These are phyloP conservation scores for Trogon melanurus DNA, from an alignment of 2,113 vertebrate genomes.

Conservation along the genomic window DNA sequence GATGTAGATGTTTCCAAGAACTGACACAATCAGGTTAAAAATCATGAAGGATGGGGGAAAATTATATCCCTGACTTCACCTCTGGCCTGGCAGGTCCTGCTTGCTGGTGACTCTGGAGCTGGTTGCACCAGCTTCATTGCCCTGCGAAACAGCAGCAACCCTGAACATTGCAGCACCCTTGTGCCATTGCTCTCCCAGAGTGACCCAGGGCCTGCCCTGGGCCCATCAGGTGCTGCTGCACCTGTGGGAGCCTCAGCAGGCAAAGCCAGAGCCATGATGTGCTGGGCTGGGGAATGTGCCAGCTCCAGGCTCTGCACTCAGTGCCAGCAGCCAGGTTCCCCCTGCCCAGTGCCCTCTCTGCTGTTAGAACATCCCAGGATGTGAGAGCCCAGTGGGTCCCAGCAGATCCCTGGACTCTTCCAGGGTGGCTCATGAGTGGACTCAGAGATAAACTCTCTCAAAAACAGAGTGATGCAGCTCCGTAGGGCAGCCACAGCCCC, in stretches of 20 bases:
- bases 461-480: background rate
- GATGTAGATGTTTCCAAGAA: background rate
- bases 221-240: background rate
- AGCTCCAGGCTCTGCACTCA: background rate
- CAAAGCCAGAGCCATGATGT: rapidly evolving
- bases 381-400: background rate
- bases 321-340: background rate
- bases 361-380: background rate
- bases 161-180: background rate
- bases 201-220: background rate
- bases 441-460: background rate
- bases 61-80: background rate
- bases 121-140: background rate
- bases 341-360: background rate
- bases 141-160: background rate
- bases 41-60: rapidly evolving
- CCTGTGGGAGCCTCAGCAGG: background rate
- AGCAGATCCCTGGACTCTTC: rapidly evolving
- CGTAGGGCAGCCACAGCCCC: rapidly evolving
- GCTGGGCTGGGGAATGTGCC: background rate
- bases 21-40: background rate
- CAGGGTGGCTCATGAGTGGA: rapidly evolving
- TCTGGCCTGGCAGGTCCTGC: background rate
- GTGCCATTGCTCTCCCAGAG: rapidly evolving
- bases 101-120: background rate